Evolutionary conservation across 2,888 invertebrate genomes (phyloP).

Genomic region (Amiota minor): DNA sequence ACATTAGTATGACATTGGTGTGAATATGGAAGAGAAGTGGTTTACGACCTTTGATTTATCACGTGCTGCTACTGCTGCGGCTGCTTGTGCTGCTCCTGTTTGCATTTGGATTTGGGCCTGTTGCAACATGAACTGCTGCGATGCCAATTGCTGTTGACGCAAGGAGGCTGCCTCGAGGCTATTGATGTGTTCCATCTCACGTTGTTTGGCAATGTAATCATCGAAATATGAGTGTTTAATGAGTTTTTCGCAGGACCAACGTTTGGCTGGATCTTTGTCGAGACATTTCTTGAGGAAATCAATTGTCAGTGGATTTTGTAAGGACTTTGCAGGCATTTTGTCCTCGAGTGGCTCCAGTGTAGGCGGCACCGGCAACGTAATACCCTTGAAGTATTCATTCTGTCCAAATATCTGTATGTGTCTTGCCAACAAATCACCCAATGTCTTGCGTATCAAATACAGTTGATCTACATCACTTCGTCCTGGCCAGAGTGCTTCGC

Average conservation of each 20-base stretch:
- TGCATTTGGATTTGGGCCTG: constrained; percentile 58
- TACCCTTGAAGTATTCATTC: constrained; percentile 92
- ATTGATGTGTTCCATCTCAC: constrained; percentile 75
- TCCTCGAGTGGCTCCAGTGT: constrained; percentile 87
- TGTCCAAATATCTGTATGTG: constrained; percentile 97
- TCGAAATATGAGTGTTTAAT: constrained; percentile 93
- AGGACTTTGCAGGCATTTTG: constrained; percentile 85
- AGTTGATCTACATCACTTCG: constrained; percentile 99
- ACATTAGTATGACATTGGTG: neutral
- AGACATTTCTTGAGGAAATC: constrained; percentile 96
- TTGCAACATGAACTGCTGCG: constrained; percentile 64
- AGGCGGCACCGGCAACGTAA: constrained; percentile 93
- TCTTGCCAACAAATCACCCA: constrained; percentile 93
- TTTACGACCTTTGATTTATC: constrained; percentile 78
- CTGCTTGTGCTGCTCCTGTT: constrained; percentile 59
- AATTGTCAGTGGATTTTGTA: constrained; percentile 80
- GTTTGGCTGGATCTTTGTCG: constrained; percentile 92
- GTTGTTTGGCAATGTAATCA: constrained; percentile 87
- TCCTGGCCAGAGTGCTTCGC: constrained; percentile 98
- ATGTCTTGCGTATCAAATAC: constrained; percentile 93
- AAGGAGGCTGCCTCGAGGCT: constrained; percentile 68
- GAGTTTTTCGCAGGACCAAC: constrained; percentile 94
- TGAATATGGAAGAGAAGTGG: neutral
- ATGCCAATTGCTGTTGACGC: constrained; percentile 64
- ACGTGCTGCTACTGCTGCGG: constrained; percentile 68